These are phyloP conservation scores for Karalla daura DNA, from an alignment of 2,797 vertebrate genomes.

Conservation along the genomic window DNA sequence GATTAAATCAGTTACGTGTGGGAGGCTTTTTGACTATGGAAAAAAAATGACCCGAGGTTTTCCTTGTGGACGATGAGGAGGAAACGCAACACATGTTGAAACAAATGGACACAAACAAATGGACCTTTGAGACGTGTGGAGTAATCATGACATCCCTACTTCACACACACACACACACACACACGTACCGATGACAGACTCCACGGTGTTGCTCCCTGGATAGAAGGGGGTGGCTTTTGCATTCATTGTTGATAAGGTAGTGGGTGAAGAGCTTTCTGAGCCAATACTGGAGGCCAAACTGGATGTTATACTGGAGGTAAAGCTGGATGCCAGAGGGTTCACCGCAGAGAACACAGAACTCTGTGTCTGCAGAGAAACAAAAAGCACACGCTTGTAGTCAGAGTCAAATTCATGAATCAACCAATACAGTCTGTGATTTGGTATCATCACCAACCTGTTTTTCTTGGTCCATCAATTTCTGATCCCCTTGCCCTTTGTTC, in stretches of 20 bases:
- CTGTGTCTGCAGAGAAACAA: constrained; percentile 80
- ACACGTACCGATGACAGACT: constrained; percentile 89
- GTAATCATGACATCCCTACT: too few species aligned
- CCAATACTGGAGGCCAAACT: constrained; percentile 93
- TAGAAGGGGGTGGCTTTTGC: constrained; percentile 88
- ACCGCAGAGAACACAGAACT: constrained; percentile 87
- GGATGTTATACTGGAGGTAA: constrained; percentile 91
- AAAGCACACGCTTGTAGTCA: too few species aligned
- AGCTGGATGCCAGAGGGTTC: constrained; percentile 89
- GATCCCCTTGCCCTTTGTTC: constrained; percentile 84
- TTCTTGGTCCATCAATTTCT: constrained; percentile 87
- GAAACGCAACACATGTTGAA: constrained; percentile 35
- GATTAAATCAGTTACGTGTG: too few species aligned
- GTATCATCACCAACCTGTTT: constrained; percentile 83
- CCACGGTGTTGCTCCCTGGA: constrained; percentile 89
- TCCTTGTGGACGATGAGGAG: too few species aligned
- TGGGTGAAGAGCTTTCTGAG: constrained; percentile 92
- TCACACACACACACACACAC: too few species aligned
- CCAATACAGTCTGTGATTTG: neutral
- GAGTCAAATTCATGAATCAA: too few species aligned
- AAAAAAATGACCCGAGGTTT: too few species aligned
- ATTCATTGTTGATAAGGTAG: constrained; percentile 88
- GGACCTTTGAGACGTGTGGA: too few species aligned
- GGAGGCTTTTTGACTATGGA: too few species aligned
- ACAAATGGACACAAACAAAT: too few species aligned